Conservation (phyloP, 2,797 vertebrate species). For the Rhadinocentrus ornatus region DNA sequence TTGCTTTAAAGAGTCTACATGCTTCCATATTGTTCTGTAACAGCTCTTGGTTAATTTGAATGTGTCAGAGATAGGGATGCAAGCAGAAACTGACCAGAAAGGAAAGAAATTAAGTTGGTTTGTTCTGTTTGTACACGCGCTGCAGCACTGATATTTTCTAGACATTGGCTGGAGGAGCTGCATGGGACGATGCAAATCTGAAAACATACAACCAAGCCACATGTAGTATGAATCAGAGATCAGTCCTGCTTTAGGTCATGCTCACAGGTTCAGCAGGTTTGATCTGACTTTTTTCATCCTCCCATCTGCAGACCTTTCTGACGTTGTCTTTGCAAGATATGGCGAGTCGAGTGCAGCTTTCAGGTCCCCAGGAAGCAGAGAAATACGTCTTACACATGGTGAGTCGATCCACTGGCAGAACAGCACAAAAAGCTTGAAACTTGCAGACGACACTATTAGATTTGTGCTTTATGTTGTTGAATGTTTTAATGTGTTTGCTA, state of each 20-base stretch:
- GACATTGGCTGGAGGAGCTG: neutral
- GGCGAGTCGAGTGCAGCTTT: constrained; percentile 98
- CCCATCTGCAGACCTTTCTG: constrained; percentile 90
- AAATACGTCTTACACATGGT: constrained; percentile 99
- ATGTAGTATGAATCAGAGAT: neutral
- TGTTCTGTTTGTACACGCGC: neutral
- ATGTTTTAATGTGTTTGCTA: neutral
- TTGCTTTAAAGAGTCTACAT: no score
- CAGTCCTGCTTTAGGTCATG: no score
- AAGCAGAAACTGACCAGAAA: no score
- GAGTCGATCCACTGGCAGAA: constrained; percentile 54
- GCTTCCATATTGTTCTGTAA: no score
- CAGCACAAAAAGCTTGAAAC: neutral
- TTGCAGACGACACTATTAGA: neutral
- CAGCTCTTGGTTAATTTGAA: no score
- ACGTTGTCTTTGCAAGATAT: constrained; percentile 99
- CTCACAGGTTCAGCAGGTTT: neutral
- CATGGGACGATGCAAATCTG: neutral
- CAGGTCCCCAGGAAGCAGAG: constrained; percentile 96
- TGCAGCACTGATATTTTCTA: neutral
- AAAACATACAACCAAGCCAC: neutral
- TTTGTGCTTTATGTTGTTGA: neutral
- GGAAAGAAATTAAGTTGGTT: neutral
- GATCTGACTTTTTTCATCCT: neutral
- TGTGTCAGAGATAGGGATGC: no score